Evolutionary conservation across 1,140 invertebrate genomes (phyloP).

Genomic region (Mactra quadrangularis): DNA sequence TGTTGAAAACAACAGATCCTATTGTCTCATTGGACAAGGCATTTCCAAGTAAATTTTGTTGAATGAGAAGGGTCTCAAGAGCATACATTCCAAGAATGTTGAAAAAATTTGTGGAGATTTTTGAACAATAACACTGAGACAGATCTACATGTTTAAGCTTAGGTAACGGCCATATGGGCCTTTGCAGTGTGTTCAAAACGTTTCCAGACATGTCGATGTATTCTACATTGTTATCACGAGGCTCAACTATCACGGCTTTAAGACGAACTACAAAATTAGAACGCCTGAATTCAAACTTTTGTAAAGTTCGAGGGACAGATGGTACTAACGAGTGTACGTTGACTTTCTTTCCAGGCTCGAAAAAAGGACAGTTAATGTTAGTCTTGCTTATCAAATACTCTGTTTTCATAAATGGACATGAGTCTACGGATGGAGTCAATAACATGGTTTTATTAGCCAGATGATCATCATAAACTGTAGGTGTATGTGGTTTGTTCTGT

Average conservation of each 20-base stretch:
- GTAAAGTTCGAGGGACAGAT: not conserved
- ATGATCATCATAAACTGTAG: not conserved
- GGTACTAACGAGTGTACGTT: not conserved
- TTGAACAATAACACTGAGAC: conserved; percentile 20
- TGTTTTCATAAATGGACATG: conserved; percentile 4
- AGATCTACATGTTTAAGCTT: conserved; percentile 22
- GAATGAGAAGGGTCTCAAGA: no score
- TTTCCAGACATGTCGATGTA: conserved; percentile 7
- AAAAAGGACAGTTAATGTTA: not conserved
- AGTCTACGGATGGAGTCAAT: not conserved
- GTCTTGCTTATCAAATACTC: not conserved
- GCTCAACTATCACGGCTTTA: not conserved
- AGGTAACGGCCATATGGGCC: not conserved
- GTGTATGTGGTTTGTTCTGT: conserved; percentile 14
- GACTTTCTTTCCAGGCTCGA: not conserved
- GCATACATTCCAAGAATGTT: not conserved
- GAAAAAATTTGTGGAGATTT: not conserved
- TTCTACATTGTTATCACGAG: not conserved
- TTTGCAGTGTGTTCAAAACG: not conserved
- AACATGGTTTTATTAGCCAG: not conserved
- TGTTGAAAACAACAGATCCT: no score
- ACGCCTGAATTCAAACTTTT: not conserved
- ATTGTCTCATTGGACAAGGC: no score
- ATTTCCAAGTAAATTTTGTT: no score
- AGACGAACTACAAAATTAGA: not conserved